A percentile compares a stretch with the other conserved stretches of the same genome.
phyloP scores from a whole-genome alignment of 1,140 invertebrate species.

The Campodea augens region DNA sequence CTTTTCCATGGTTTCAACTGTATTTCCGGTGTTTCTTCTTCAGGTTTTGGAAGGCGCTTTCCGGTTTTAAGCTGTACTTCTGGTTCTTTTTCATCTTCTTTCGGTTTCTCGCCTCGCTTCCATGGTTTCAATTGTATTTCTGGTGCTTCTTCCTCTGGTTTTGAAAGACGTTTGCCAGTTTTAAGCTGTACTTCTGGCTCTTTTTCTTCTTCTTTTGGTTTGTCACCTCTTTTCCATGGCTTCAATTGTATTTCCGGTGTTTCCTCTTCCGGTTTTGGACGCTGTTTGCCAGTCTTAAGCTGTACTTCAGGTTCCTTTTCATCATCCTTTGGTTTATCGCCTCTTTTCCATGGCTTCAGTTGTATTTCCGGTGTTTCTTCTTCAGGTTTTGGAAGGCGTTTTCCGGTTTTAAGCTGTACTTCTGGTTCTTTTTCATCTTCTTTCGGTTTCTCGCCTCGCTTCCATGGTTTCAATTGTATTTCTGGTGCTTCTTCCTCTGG shows the following conservation, averaged over 20 bases:
- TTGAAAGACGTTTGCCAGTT: slow-evolving; percentile 22
- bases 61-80: slow-evolving; percentile 22
- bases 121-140: slow-evolving; percentile 9
- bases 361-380: slow-evolving; percentile 11
- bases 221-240: too few relatives aligned
- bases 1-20: slow-evolving; percentile 9
- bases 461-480: slow-evolving; percentile 2
- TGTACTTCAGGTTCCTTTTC: slow-evolving; percentile 6
- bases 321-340: slow-evolving; percentile 8
- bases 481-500: slow-evolving; percentile 3
- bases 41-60: slow-evolving; percentile 17
- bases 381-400: slow-evolving; percentile 13
- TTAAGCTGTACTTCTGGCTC: slow-evolving; percentile 18
- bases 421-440: slow-evolving; percentile 6
- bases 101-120: slow-evolving; percentile 5
- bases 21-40: slow-evolving; percentile 9
- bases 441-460: background rate
- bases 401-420: slow-evolving; percentile 7
- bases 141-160: slow-evolving; percentile 7
- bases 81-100: slow-evolving; percentile 12
- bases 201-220: slow-evolving; percentile 10
- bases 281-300: too few relatives aligned
- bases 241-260: too few relatives aligned
- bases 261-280: slow-evolving; percentile 6
- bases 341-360: background rate